Evolutionary conservation across 2,113 vertebrate genomes (phyloP), one percentile per base, ranked within the genome.

Genomic region (Pelecanoides urinatrix): DNA sequence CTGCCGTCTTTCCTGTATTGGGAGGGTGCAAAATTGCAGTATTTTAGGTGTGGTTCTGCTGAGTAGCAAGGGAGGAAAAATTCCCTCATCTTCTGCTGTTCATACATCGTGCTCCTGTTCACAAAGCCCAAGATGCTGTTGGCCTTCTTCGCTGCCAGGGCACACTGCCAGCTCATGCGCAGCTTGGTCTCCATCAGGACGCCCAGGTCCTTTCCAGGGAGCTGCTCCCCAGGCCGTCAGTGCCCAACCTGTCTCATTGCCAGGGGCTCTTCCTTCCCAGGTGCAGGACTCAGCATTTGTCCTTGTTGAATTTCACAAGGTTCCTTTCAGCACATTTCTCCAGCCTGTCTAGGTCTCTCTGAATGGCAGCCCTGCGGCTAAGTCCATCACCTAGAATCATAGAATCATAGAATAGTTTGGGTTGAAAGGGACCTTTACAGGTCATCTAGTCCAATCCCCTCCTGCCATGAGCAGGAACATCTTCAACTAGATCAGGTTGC

Each of bases 1-100:
- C 55, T 61, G 25, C 16, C 0, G 0, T 27, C 47, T 45, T 74
- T 40, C 14, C n/a, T 8, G 1, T 34, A 42, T 1, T 45, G 42
- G 2, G 3, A 6, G 16, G 7, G 2, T 16, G 1, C 32, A 89
- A 86, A 82, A 63, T 2, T 38, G 16, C 25, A 59, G 47, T 52
- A 59, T 67, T 89, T 77, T 27, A 71, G 17, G 29, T 50, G 9
- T 11, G 29, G 8, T 78, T 78, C 9, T 74, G 29, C 27, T 34
- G 29, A 67, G 36, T 5, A 91, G 11, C 26, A 42, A 5, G 8
- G 8, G 7, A 78, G 30, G 23, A 87, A 67, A 49, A 19, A 20
- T 70, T 68, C 63, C 23, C 56, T 81, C 8, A 42, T 42, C 42
- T 87, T 59, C 29, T 84, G 42, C 27, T 87, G 32, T 74, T 92